Percentiles rank a stretch among this genome's conserved stretches.
Evolutionary conservation across 1,140 invertebrate genomes (phyloP).

Genomic region (Temnothorax nylanderi): DNA sequence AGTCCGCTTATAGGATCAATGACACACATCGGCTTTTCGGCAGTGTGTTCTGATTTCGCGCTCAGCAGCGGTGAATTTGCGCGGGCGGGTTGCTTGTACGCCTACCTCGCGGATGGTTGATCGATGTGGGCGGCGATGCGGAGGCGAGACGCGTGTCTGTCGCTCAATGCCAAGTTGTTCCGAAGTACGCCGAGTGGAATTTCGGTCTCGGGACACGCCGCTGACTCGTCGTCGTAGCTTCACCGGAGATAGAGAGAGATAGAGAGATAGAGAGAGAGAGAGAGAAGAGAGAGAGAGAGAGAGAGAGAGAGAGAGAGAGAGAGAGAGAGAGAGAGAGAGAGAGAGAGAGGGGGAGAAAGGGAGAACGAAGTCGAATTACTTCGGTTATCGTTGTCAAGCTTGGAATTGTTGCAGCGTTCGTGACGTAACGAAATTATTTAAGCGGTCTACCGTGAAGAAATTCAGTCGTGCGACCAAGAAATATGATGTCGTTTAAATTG

Average conservation of each 20-base stretch:
- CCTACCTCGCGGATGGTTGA: constrained; percentile 41
- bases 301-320: not conserved
- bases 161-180: constrained; percentile 62
- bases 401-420: constrained; percentile 38
- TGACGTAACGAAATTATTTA: constrained; percentile 52
- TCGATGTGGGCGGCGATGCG: constrained; percentile 50
- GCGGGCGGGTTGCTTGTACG: constrained; percentile 27
- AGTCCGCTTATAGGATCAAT: constrained; percentile 48
- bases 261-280: no score
- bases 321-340: not conserved
- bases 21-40: constrained; percentile 54
- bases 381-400: constrained; percentile 55
- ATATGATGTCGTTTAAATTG: constrained; percentile 28
- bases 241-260: not conserved
- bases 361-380: constrained; percentile 39
- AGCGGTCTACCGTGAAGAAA: constrained; percentile 51
- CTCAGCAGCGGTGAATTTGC: constrained; percentile 24
- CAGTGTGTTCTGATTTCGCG: constrained; percentile 42
- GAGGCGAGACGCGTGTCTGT: constrained; percentile 58
- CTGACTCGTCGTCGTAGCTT: constrained; percentile 41
- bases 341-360: not conserved
- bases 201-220: constrained; percentile 50
- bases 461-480: constrained; percentile 20
- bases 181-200: constrained; percentile 59
- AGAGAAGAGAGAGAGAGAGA: not conserved